Evolutionary conservation across 2,113 vertebrate genomes (phyloP).

Genomic region (Maccullochella peelii): DNA sequence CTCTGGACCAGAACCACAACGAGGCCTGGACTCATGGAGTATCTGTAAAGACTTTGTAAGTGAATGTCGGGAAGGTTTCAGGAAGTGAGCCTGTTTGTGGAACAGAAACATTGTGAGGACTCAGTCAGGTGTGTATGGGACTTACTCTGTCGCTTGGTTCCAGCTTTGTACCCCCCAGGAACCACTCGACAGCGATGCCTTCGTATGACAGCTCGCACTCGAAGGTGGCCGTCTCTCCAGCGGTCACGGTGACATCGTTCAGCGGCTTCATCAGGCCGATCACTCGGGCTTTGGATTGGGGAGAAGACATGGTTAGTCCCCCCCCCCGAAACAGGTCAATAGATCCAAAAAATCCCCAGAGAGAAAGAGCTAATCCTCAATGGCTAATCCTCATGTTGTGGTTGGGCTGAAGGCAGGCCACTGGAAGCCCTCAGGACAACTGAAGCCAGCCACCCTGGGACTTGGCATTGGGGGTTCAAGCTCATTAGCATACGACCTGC

Average conservation of each 20-base stretch:
- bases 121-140: slow-evolving; percentile 38
- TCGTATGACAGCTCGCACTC: slow-evolving; percentile 97
- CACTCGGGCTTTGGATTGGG: slow-evolving; percentile 91
- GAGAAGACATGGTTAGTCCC: slow-evolving; percentile 88
- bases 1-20: background rate
- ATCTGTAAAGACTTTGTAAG: background rate
- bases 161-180: slow-evolving; percentile 91
- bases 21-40: background rate
- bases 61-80: slow-evolving; percentile 5
- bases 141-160: slow-evolving; percentile 95
- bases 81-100: slow-evolving; percentile 18
- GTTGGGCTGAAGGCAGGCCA: slow-evolving; percentile 82
- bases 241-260: slow-evolving; percentile 94
- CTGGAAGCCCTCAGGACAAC: slow-evolving; percentile 66
- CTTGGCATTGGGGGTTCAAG: slow-evolving; percentile 73
- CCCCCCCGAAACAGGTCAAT: slow-evolving; percentile 64
- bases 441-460: slow-evolving; percentile 56
- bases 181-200: slow-evolving; percentile 95
- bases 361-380: slow-evolving; percentile 73
- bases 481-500: slow-evolving; percentile 87
- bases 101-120: background rate
- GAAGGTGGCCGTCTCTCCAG: slow-evolving; percentile 96
- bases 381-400: slow-evolving; percentile 83
- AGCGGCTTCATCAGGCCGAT: slow-evolving; percentile 91
- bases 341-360: slow-evolving; percentile 66